A percentile compares a stretch with the other conserved stretches of the same genome.
Evolutionary conservation across 2,797 vertebrate species (phyloP).

Genomic region (Lateolabrax maculatus): DNA sequence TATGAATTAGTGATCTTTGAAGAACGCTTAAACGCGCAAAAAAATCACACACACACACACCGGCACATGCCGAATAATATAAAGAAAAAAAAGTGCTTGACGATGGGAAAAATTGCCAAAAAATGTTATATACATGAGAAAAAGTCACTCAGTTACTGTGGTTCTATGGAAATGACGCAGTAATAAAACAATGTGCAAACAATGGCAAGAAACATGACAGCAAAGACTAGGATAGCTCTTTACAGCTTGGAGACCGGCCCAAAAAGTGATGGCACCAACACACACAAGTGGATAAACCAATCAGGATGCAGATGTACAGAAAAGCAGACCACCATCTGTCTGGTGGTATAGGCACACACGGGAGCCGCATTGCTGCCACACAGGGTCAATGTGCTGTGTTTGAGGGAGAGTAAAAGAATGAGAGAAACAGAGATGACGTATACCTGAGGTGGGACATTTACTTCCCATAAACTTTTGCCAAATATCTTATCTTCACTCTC

Average conservation of each 20-base stretch:
- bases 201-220: slow-evolving; percentile 13
- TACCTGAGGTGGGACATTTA: slow-evolving; percentile 15
- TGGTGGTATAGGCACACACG: slow-evolving; percentile 62
- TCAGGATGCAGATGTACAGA: slow-evolving; percentile 72
- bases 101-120: not conserved
- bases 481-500: slow-evolving; percentile 4
- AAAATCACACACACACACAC: not conserved
- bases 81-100: not conserved
- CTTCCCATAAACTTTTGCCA: slow-evolving; percentile 18
- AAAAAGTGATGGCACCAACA: slow-evolving; percentile 61
- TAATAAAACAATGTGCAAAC: slow-evolving; percentile 19
- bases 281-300: slow-evolving; percentile 72
- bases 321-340: slow-evolving; percentile 73
- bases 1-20: not conserved
- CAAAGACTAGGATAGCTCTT: slow-evolving; percentile 9
- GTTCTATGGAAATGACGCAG: not conserved
- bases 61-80: not conserved
- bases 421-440: slow-evolving; percentile 3
- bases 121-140: not conserved
- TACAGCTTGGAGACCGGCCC: slow-evolving; percentile 74
- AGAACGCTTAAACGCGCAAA: not conserved
- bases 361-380: slow-evolving; percentile 52
- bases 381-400: slow-evolving; percentile 44
- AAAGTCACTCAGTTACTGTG: not conserved
- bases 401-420: slow-evolving; percentile 5